phyloP scores from a whole-genome alignment of 2,797 vertebrate species.

The Phylloscopus collybita region DNA sequence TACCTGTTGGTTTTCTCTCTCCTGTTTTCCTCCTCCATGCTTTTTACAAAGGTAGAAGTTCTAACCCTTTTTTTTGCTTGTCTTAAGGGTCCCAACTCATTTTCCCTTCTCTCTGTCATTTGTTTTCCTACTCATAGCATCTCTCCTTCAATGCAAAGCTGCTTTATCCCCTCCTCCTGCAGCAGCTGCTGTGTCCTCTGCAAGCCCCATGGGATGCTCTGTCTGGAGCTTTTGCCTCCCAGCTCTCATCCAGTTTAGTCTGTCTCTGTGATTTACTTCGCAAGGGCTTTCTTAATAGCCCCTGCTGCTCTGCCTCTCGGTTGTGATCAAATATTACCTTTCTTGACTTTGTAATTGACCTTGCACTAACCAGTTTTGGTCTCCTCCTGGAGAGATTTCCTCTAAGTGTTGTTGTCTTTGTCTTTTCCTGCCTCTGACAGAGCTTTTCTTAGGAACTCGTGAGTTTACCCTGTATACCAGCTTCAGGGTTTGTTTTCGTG shows the following conservation, averaged over 20 bases:
- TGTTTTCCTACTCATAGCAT: not conserved
- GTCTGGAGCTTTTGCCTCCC: conserved; percentile 39
- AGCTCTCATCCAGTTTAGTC: conserved; percentile 3
- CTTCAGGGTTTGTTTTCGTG: not conserved
- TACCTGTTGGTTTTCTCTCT: not conserved
- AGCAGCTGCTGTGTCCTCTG: conserved; percentile 19
- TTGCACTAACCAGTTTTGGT: not conserved
- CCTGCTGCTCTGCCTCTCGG: not conserved
- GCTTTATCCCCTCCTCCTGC: conserved; percentile 19
- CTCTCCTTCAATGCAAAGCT: not conserved
- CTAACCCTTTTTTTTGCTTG: not conserved
- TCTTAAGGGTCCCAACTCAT: not conserved
- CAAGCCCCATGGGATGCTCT: conserved; percentile 21
- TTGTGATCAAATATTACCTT: not conserved
- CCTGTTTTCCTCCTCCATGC: not conserved
- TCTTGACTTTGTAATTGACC: not conserved
- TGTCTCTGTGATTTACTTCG: not conserved
- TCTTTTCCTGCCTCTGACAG: not conserved
- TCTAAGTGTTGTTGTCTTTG: not conserved
- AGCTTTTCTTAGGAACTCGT: not conserved
- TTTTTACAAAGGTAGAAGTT: not conserved
- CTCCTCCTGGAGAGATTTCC: not conserved
- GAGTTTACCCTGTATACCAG: not conserved
- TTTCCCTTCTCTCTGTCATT: not conserved
- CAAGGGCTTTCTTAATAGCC: not conserved